Evolutionary conservation across 2,113 vertebrate genomes (phyloP), one percentile per base, ranked within the genome.

Genomic region (Corvus hawaiiensis): DNA sequence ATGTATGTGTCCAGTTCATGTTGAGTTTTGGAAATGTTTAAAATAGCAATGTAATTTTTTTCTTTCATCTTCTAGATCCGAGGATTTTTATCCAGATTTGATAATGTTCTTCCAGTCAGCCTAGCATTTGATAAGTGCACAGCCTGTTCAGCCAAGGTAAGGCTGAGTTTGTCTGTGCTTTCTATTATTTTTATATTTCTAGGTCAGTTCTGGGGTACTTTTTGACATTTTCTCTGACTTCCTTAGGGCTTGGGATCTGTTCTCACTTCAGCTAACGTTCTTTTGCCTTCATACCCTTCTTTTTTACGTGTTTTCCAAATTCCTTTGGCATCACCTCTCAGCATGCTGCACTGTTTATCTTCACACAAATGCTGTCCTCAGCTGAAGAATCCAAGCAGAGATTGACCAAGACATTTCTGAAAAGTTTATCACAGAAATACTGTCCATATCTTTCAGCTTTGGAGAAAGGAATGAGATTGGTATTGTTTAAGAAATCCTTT

Each of bases 111-210:
- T 95, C 99, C 99, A 62, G 99, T 99, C 87, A 99, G 99, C 93
- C 97, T 99, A 96, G 99, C 99, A 3, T 99, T 99, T 96, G 99
- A 99, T 97, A 99, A 99, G 96, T 99, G 99, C 97, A 99, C 99
- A 13, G 99, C 99, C 90, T 99, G 99, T 96, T 99, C 99, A 48
- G 84, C 98, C 63, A 98, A 98, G 96, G 99, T 99, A 98, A 98
- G 98, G 98, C 76, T 67, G 44, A 33, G 15, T 78, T 81, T 84
- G 11, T 20, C 43, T 63, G 35, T 54, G 20, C 61, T 90, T 87
- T 41, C 28, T n/a, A 3, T 28, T 13, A 13, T 67, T 83, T 84
- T 3, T 18, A 11, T 22, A 17, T 78, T 58, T 55, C 61, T 44
- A 13, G 21, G 10, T 61, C 32, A 23, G 8, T 69, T 26, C 28